Conservation (phyloP, 2,888 invertebrate genomes). For the Siphonodentalium dalli region DNA sequence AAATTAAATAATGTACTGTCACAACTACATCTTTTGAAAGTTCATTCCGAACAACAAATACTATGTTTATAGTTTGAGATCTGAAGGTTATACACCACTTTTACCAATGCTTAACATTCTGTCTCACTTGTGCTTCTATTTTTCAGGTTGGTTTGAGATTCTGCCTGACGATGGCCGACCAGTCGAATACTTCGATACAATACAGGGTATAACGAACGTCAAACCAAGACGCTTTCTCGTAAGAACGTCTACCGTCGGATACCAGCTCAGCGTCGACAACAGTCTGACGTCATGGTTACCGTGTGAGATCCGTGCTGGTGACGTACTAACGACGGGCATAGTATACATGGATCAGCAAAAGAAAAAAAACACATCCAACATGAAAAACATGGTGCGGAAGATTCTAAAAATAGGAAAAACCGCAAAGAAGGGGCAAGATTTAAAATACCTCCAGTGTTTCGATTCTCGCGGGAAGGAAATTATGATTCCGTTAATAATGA, state of each 20-base stretch:
- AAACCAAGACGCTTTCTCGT: slow-evolving; percentile 51
- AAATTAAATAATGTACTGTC: no score
- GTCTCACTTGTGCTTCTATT: no score
- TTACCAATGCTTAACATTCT: no score
- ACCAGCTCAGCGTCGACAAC: slow-evolving; percentile 47
- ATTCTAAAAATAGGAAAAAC: slow-evolving; percentile 42
- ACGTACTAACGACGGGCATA: slow-evolving; percentile 48
- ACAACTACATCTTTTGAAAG: no score
- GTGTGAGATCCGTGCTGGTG: slow-evolving; percentile 48
- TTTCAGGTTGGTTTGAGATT: slow-evolving; percentile 57
- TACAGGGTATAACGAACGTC: slow-evolving; percentile 48
- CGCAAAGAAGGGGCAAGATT: slow-evolving; percentile 47
- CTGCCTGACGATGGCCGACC: slow-evolving; percentile 55
- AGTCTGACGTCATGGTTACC: slow-evolving; percentile 47
- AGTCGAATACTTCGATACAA: slow-evolving; percentile 56
- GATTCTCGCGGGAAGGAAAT: slow-evolving; percentile 46
- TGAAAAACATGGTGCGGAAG: slow-evolving; percentile 46
- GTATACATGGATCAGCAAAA: slow-evolving; percentile 56
- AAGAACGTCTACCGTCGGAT: slow-evolving; percentile 51
- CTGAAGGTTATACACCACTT: no score
- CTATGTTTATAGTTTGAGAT: no score
- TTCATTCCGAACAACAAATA: no score
- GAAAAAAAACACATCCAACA: slow-evolving; percentile 29
- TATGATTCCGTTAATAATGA: slow-evolving; percentile 57
- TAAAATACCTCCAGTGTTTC: slow-evolving; percentile 56